These are phyloP conservation scores for Rhizomys pruinosus DNA, from an alignment of 2,113 vertebrate species.

Conservation along the genomic window DNA sequence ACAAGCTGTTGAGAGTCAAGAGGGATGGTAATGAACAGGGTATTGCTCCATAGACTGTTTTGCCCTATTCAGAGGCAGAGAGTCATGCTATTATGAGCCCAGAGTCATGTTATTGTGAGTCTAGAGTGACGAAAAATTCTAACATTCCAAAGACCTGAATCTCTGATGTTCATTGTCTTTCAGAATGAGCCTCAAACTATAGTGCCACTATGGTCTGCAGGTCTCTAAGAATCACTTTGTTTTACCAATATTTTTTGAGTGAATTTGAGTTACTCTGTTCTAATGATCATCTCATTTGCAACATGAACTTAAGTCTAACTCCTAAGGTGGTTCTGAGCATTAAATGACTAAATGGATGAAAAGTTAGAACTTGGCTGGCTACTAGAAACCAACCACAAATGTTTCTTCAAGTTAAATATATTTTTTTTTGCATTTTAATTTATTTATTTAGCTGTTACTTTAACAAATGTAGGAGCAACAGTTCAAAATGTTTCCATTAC, in stretches of 20 bases:
- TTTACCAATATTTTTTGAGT: not conserved
- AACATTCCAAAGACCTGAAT: not conserved
- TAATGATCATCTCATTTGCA: constrained; percentile 31
- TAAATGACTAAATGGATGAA: not conserved
- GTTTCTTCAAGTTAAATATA: not conserved
- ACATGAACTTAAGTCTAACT: not conserved
- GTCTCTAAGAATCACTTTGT: too few species aligned
- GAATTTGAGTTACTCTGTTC: not conserved
- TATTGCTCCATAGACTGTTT: not conserved
- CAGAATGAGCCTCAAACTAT: not conserved
- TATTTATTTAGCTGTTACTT: not conserved
- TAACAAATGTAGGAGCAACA: not conserved
- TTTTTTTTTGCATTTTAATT: not conserved
- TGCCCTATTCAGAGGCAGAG: not conserved
- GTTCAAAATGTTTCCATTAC: not conserved
- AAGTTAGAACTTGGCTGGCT: not conserved
- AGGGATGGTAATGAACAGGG: not conserved
- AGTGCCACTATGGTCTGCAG: too few species aligned
- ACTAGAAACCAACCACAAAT: not conserved
- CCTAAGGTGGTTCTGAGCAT: not conserved
- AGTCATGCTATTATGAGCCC: not conserved
- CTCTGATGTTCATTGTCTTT: not conserved
- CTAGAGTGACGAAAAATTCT: not conserved
- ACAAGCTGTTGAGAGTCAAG: not conserved
- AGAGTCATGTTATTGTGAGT: not conserved